Conservation (phyloP, 2,888 invertebrate genomes). For the Perdita meconis region DNA sequence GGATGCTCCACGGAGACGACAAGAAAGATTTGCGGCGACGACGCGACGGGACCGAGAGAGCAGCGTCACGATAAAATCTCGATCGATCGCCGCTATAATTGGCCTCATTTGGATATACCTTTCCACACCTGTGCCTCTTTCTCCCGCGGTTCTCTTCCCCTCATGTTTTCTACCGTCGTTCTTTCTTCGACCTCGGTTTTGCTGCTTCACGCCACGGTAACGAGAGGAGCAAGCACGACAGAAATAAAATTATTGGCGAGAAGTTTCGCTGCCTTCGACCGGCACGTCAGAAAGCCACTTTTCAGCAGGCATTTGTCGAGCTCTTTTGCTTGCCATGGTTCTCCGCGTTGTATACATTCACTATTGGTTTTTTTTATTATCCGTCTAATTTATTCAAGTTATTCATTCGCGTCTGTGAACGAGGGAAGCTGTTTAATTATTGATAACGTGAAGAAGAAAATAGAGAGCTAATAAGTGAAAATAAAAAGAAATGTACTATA, state of each 20-base stretch:
- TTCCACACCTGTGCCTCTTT: neutral
- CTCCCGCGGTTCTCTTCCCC: neutral
- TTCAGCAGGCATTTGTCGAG: conserved; percentile 7
- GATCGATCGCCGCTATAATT: conserved; percentile 57
- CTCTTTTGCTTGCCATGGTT: too few species aligned
- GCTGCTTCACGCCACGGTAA: conserved; percentile 26
- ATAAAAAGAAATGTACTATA: too few species aligned
- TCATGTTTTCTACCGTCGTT: neutral
- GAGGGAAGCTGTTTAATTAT: too few species aligned
- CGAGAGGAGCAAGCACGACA: conserved; percentile 35
- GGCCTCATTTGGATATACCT: conserved; percentile 47
- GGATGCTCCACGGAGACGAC: conserved; percentile 7
- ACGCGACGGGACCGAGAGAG: conserved; percentile 22
- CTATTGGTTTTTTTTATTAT: too few species aligned
- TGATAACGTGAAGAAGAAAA: too few species aligned
- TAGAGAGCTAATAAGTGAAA: too few species aligned
- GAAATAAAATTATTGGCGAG: conserved; percentile 61
- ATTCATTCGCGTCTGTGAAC: too few species aligned
- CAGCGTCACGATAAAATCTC: conserved; percentile 48
- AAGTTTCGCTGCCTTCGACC: conserved; percentile 24
- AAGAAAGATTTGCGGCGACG: conserved; percentile 27
- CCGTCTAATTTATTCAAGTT: too few species aligned
- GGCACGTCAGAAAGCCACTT: neutral
- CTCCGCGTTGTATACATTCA: too few species aligned
- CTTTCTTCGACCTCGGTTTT: neutral